Base-by-base conservation (phyloP, 2,113 vertebrate genomes). In the Salvelinus alpinus region DNA sequence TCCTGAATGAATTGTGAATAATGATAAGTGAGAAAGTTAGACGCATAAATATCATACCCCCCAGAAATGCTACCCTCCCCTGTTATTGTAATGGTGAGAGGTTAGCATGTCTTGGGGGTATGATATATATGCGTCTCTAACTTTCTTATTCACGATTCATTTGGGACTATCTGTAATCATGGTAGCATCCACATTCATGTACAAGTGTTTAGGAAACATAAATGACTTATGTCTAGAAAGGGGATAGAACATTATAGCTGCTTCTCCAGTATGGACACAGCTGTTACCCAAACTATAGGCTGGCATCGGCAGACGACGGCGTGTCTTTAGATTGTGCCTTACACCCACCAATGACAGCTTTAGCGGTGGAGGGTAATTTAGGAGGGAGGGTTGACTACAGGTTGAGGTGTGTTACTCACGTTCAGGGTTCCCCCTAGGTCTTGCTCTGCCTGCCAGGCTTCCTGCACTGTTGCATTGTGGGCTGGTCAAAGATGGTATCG, bases 281-380 rank as follows among this genome's bases (percentile, higher is more conserved):
- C 91, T 91, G 88, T 90, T 91, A 72, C 44, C 31, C 82, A 88
- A 90, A 91, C 88, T 86, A 84, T 83, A 85, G 89, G 81, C 88
- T 84, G 82, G 84, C 84, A 81, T 72, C 82, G 74, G 82, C 82
- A 84, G 83, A 84, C 70, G 70, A 83, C 76, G 73, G 77, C 25
- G 14, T 80, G 87, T 85, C 80, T 88, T 83, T 87, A 86, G 88
- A 82, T 82, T 85, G 84, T 87, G 82, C 84, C 90, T 88, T 84
- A 88, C 81, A 85, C 84, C 84, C 88, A 88, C 86, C 91, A 91
- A 93, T 91, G 89, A 91, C 84, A 91, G 88, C 86, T 91, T 88
- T 89, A 89, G 82, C 89, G 78, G 78, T 82, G 79, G 16, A 54
- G 51, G 51, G 85, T 89, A 87, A 88, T 90, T 88, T 88, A 84